phyloP scores from a whole-genome alignment of 2,888 invertebrate species.

The Agrilus mali region DNA sequence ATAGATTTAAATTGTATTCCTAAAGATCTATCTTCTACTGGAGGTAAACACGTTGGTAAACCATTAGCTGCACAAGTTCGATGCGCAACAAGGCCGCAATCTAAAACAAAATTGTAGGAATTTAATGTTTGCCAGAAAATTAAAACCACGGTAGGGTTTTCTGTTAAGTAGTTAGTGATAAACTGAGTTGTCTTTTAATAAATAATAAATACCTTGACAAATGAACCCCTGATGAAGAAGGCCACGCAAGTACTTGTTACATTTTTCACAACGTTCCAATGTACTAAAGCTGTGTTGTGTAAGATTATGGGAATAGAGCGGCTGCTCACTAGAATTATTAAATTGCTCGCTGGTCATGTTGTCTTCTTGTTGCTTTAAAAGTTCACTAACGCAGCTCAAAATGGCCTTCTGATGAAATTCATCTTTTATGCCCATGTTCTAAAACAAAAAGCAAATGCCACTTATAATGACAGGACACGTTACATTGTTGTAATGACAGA shows the following conservation, averaged over 20 bases:
- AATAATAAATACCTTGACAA: conserved; percentile 43
- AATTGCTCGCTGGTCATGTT: conserved; percentile 17
- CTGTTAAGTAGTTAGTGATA: background rate
- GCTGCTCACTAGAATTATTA: conserved; percentile 15
- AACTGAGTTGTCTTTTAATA: background rate
- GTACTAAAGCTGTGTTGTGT: conserved; percentile 53
- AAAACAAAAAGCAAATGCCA: conserved; percentile 17
- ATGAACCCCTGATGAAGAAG: conserved; percentile 57
- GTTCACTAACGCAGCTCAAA: conserved; percentile 53
- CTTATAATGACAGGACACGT: background rate
- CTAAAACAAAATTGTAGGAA: conserved; percentile 26
- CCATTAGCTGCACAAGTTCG: conserved; percentile 55
- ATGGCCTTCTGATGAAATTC: conserved; percentile 59
- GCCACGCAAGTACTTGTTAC: conserved; percentile 57
- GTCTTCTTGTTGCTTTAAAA: conserved; percentile 35
- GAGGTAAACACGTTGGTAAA: conserved; percentile 42
- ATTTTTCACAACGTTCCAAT: conserved; percentile 58
- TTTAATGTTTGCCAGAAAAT: no score
- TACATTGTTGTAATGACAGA: conserved; percentile 3
- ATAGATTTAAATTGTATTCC: conserved; percentile 29
- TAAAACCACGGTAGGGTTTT: no score
- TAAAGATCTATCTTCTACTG: conserved; percentile 17
- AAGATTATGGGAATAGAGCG: conserved; percentile 31
- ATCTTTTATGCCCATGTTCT: conserved; percentile 66
- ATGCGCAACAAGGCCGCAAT: conserved; percentile 59